Evolutionary conservation across 2,888 invertebrate species (phyloP).

Genomic region (Sycophila texana): DNA sequence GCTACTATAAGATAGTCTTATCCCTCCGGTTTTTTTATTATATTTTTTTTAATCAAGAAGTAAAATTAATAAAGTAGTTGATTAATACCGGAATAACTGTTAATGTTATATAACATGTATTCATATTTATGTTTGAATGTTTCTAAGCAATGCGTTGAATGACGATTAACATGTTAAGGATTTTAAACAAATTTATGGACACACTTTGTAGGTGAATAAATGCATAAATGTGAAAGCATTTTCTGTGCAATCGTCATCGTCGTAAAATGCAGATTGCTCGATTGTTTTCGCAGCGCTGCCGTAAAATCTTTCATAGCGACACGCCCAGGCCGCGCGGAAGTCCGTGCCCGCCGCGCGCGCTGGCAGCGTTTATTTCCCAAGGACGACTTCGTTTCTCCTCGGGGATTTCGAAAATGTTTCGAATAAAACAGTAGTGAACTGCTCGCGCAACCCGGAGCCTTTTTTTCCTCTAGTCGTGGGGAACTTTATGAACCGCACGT

Average conservation of each 20-base stretch:
- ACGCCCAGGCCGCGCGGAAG: background rate
- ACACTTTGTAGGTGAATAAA: too few relatives aligned
- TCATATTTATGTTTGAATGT: background rate
- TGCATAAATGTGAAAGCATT: too few relatives aligned
- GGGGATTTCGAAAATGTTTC: slow-evolving; percentile 13
- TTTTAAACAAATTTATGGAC: too few relatives aligned
- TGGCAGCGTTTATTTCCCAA: slow-evolving; percentile 19
- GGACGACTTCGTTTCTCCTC: background rate
- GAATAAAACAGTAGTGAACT: slow-evolving; percentile 11
- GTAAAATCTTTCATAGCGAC: slow-evolving; percentile 38
- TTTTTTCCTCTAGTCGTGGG: too few relatives aligned
- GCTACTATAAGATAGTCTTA: too few relatives aligned
- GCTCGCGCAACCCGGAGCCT: background rate
- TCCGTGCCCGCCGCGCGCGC: too few relatives aligned
- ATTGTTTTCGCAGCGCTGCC: slow-evolving; percentile 26
- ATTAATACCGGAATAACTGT: too few relatives aligned
- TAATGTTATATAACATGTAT: too few relatives aligned
- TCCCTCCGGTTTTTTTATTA: too few relatives aligned
- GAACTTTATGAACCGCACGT: too few relatives aligned
- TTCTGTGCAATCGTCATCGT: slow-evolving; percentile 31
- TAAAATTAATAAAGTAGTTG: too few relatives aligned
- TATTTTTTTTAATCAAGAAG: too few relatives aligned
- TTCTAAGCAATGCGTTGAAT: background rate
- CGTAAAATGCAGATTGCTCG: slow-evolving; percentile 47
- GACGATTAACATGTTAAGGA: background rate